phyloP scores from a whole-genome alignment of 2,888 invertebrate genomes.

The Diachrysia chrysitis region DNA sequence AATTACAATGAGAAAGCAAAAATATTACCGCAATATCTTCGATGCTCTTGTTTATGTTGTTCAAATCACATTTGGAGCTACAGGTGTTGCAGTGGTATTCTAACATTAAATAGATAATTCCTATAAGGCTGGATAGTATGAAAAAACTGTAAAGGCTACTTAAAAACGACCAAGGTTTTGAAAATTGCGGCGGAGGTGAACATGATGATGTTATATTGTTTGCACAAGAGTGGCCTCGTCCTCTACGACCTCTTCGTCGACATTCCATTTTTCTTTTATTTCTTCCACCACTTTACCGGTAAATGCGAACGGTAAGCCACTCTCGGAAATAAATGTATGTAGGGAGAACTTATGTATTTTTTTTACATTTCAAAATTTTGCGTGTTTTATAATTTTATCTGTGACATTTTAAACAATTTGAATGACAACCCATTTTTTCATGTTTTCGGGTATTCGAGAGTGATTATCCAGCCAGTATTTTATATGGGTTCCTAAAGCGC shows the following conservation, averaged over 20 bases:
- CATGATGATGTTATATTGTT: slow-evolving; percentile 8
- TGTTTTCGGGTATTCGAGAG: background rate
- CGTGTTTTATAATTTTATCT: slow-evolving; percentile 10
- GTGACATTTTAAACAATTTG: slow-evolving; percentile 14
- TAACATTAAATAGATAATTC: slow-evolving; percentile 74
- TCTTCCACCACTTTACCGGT: background rate
- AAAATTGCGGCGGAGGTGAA: slow-evolving; percentile 24
- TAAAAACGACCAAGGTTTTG: slow-evolving; percentile 61
- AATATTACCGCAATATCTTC: slow-evolving; percentile 74
- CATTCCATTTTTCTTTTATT: slow-evolving; percentile 68
- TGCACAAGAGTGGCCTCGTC: slow-evolving; percentile 59
- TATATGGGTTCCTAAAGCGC: slow-evolving; percentile 22
- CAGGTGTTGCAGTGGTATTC: slow-evolving; percentile 75
- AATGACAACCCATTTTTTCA: background rate
- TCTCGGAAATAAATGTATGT: slow-evolving; percentile 1
- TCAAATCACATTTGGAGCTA: slow-evolving; percentile 65
- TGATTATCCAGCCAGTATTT: slow-evolving; percentile 27
- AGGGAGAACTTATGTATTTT: background rate
- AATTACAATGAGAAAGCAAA: too few relatives aligned
- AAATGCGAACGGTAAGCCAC: slow-evolving; percentile 28
- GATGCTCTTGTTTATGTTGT: slow-evolving; percentile 70
- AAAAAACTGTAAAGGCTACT: slow-evolving; percentile 68
- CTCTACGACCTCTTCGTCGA: slow-evolving; percentile 69
- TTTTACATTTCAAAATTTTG: slow-evolving; percentile 40
- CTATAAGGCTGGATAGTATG: slow-evolving; percentile 70